A percentile compares a stretch with the other conserved stretches of the same genome.
These are phyloP conservation scores for Pollenia labialis DNA, from an alignment of 2,888 invertebrate genomes.

Conservation along the genomic window DNA sequence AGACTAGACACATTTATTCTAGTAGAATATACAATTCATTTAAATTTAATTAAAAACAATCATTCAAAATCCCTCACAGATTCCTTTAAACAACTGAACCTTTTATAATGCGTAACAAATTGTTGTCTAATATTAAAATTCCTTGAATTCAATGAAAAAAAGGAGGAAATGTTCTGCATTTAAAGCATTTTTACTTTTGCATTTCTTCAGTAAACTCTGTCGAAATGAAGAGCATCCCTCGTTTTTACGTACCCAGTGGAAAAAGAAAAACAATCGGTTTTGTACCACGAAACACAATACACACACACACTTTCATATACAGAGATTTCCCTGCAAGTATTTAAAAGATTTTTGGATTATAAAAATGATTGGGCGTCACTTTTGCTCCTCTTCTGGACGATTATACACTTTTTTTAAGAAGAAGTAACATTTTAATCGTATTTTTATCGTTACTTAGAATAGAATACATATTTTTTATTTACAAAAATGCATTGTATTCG, in stretches of 20 bases:
- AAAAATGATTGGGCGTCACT: no score
- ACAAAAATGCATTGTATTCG: no score
- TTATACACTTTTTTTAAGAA: no score
- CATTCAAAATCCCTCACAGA: slow-evolving; percentile 56
- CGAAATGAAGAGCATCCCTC: slow-evolving; percentile 35
- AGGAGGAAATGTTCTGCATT: slow-evolving; percentile 35
- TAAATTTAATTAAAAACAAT: slow-evolving; percentile 65
- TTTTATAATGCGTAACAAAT: slow-evolving; percentile 76
- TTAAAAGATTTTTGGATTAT: no score
- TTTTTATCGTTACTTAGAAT: no score
- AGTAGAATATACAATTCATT: slow-evolving; percentile 52
- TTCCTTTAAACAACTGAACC: slow-evolving; percentile 56
- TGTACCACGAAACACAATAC: neutral
- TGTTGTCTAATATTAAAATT: slow-evolving; percentile 80
- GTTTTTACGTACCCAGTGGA: neutral
- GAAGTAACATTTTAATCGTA: no score
- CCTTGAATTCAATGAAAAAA: slow-evolving; percentile 72
- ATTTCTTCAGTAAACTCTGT: slow-evolving; percentile 23
- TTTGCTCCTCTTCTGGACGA: no score
- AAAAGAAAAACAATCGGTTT: neutral
- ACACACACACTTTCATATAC: neutral
- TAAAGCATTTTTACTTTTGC: slow-evolving; percentile 39
- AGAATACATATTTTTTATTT: no score
- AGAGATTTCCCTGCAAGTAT: no score
- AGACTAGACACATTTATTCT: neutral